These are phyloP conservation scores for Phthorimaea operculella DNA, from an alignment of 1,140 invertebrate species.

Conservation along the genomic window DNA sequence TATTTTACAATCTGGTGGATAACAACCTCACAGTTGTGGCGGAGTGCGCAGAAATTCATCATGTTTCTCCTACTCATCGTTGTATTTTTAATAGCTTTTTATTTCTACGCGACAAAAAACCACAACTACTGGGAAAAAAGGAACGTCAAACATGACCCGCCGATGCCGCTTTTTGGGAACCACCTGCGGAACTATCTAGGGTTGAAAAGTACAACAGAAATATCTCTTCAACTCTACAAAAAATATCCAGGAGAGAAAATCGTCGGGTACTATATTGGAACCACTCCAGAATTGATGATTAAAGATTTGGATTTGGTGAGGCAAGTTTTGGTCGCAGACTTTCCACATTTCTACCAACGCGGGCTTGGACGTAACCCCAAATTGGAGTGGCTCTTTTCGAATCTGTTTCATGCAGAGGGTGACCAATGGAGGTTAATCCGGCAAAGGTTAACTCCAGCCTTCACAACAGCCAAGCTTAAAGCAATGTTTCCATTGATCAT, in stretches of 20 bases:
- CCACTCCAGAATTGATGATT: constrained; percentile 32
- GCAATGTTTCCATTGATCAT: constrained; percentile 66
- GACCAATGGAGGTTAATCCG: constrained; percentile 70
- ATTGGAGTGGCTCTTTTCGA: constrained; percentile 31
- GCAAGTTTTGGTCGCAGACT: constrained; percentile 33
- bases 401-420: constrained; percentile 54
- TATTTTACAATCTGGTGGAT: too few species aligned
- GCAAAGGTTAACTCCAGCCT: constrained; percentile 69
- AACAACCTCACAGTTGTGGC: too few species aligned
- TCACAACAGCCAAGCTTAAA: constrained; percentile 71
- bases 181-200: constrained; percentile 26
- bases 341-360: constrained; percentile 31
- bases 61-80: not conserved
- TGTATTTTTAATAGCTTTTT: not conserved
- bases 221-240: constrained; percentile 34
- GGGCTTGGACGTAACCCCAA: constrained; percentile 46
- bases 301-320: constrained; percentile 31
- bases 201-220: constrained; percentile 24
- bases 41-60: too few species aligned
- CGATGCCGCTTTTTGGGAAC: constrained; percentile 40
- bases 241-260: constrained; percentile 40
- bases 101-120: constrained; percentile 28
- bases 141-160: constrained; percentile 36
- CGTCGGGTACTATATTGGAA: constrained; percentile 39
- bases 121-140: constrained; percentile 40